Percentiles rank a stretch among this genome's conserved stretches.
Conservation (phyloP, 1,140 invertebrate genomes). For the Procambarus virginalis region DNA sequence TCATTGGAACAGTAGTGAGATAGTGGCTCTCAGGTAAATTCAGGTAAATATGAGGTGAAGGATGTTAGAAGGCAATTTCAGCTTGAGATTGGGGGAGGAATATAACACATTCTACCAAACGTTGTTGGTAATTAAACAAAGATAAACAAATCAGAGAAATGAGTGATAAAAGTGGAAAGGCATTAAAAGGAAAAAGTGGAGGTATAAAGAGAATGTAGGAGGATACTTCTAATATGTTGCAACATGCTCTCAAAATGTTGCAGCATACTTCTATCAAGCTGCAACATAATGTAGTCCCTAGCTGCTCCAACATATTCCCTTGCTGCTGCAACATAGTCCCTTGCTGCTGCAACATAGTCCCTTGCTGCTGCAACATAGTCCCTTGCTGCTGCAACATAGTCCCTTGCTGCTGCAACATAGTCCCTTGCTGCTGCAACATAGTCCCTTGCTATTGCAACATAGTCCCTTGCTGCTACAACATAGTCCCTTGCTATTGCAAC, state of each 20-base stretch:
- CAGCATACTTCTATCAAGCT: no score
- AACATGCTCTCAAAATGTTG: no score
- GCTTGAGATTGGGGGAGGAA: no score
- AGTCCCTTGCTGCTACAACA: neutral
- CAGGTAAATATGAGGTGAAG: no score
- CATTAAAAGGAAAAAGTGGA: neutral
- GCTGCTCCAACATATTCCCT: neutral
- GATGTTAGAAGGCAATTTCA: no score
- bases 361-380: neutral
- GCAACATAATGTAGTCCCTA: neutral
- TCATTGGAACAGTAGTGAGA: no score
- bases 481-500: neutral
- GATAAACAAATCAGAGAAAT: neutral
- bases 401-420: neutral
- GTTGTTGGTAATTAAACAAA: neutral
- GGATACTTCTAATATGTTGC: no score
- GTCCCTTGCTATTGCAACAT: no score
- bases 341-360: neutral
- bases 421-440: neutral
- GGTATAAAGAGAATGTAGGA: neutral
- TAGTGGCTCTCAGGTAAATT: no score
- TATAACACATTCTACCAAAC: no score
- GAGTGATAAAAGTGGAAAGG: neutral
- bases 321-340: neutral
- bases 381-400: neutral